Base-by-base conservation (phyloP, 2,888 invertebrate species). In the Thera britannica region DNA sequence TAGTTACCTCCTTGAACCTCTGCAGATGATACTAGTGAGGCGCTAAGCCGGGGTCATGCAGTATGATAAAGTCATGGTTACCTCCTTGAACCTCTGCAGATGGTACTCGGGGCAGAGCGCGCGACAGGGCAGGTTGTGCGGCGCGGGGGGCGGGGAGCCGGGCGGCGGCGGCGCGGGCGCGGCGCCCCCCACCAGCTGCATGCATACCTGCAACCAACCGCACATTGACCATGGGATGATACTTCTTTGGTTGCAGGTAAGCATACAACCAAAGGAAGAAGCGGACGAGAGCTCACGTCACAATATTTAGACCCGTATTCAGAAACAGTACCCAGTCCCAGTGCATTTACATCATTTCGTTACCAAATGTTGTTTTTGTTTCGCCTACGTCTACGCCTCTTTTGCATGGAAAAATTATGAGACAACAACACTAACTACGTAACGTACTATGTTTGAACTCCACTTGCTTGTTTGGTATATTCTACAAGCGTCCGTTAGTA, bases 101-200 rank as follows among this genome's bases (percentile, higher is more conserved):
- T 92, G 93, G 81, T 92, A 92, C 79, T 92, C 88, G 63, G 90
- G 89, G 71, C 92, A 90, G 46, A 91, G 89, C 68, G 88, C 86
- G 72, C 85, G 85, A 77, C 86, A 86, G 6, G 88, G 86, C 76
- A 81, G 83, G 68, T 74, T 81, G 71, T 79, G 75, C 49, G 87
- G 82, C 66, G 83, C 76, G 72, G 84, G 88, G 6, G 88, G 89
- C 71, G 90, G 88, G 6, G 90, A 83, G 66, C 88, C 86, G 11
- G 88, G 88, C 52, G 86, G 80, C 1, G 87, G 88, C 2, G 88
- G 86, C 59, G 78, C 73, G 2, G 91, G 90, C n/a, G 90, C 86
- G 0, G 72, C 65, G 0, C 90, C 91, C 0, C 92, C 92, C 76
- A 90, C 90, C 65, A 92, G 83, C 82, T 90, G 90, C 85, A 89